Evolutionary conservation across 1,140 invertebrate species (phyloP), one percentile per base, ranked within the genome.

Genomic region (Sitobion miscanthi): DNA sequence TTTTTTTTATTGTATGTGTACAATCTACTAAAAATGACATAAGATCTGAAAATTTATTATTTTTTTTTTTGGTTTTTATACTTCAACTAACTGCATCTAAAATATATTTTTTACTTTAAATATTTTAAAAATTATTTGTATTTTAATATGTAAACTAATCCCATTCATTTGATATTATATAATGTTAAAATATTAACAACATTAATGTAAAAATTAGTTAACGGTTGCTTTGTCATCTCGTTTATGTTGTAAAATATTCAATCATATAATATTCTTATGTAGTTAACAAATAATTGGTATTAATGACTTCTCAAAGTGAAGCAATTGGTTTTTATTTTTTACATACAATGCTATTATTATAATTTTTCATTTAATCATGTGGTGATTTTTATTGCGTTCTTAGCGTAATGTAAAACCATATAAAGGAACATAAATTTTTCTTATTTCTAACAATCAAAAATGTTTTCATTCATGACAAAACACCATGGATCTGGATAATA

Each of bases 41-140:
- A 25, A 62, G 54, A 45, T 90, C 21, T 90, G 38, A 90, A 69
- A n/a, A 45, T 35, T 42, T 49, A 54, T 69, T 90, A 90, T 38
- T 62, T 25, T 42, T 42, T 38, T 57, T 90, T 42, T 90, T 42
- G 57, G 52, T 90, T 57, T 90, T 69, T 90, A 90, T 90, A 90
- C 54, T 90, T 90, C 38, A 69, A 90, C 57, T 90, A 90, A 90
- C 89, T 90, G 54, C 57, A n/a, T 90, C 38, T 90, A 90, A 90
- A 90, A 90, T 90, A 90, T 90, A 90, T 69, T 90, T 90, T 90
- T 90, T 90, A 90, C 89, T 90, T 90, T 90, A 88, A 88, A 88
- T 88, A 88, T 49, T 86, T 47, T 47, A 90, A 62, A 90, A 90
- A 45, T 45, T n/a, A 69, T 17, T 23, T 89, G 49, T 57, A 52